These are phyloP conservation scores for Archilochus colubris DNA, from an alignment of 2,113 vertebrate genomes.

Conservation along the genomic window DNA sequence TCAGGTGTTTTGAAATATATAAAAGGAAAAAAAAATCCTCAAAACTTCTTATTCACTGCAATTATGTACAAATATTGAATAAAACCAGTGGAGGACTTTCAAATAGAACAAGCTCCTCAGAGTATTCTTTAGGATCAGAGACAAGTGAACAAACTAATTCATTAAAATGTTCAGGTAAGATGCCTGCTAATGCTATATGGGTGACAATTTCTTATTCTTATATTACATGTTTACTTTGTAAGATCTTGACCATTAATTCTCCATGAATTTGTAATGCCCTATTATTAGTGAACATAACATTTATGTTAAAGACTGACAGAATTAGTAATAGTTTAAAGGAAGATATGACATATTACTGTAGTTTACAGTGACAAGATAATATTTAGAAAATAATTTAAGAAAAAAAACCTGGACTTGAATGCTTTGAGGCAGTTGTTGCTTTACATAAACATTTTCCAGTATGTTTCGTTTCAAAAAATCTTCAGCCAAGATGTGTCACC, in stretches of 20 bases:
- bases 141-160: background rate
- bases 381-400: background rate
- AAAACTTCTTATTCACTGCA: background rate
- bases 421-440: background rate
- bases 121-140: background rate
- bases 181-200: background rate
- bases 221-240: background rate
- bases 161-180: background rate
- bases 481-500: background rate
- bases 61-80: background rate
- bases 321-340: background rate
- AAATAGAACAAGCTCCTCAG: background rate
- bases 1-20: background rate
- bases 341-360: background rate
- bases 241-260: background rate
- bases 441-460: background rate
- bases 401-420: background rate
- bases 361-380: background rate
- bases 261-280: background rate
- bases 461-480: background rate
- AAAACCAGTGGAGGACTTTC: background rate
- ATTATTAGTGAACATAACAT: background rate
- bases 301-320: background rate
- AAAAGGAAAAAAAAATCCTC: background rate
- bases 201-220: background rate